Evolutionary conservation across 2,888 invertebrate species (phyloP).

Genomic region (Agrochola litura): DNA sequence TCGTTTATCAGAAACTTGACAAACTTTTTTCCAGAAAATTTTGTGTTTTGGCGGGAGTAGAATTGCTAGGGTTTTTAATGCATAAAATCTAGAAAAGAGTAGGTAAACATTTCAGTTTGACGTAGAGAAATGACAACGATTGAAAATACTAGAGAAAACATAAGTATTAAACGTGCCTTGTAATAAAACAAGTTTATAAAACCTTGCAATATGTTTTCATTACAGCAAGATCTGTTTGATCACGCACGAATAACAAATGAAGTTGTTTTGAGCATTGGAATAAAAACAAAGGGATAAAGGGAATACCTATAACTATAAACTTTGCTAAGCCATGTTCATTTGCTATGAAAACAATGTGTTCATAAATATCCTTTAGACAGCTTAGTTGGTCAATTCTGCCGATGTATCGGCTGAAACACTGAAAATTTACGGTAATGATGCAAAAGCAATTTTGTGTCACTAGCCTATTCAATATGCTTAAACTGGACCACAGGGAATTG

Average conservation of each 20-base stretch:
- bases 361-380: slow-evolving; percentile 68
- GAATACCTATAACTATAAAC: slow-evolving; percentile 63
- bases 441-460: slow-evolving; percentile 67
- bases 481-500: slow-evolving; percentile 60
- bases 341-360: slow-evolving; percentile 67
- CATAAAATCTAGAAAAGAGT: slow-evolving; percentile 18
- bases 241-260: slow-evolving; percentile 59
- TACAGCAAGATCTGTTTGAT: slow-evolving; percentile 42
- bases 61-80: slow-evolving; percentile 31
- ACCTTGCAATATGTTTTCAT: slow-evolving; percentile 48
- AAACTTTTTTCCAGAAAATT: slow-evolving; percentile 35
- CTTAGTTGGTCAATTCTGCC: slow-evolving; percentile 66
- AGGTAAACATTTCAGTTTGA: neutral
- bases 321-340: slow-evolving; percentile 61
- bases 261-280: slow-evolving; percentile 60
- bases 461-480: slow-evolving; percentile 63
- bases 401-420: slow-evolving; percentile 61
- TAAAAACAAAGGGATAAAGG: slow-evolving; percentile 62
- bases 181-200: slow-evolving; percentile 22
- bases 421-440: slow-evolving; percentile 66
- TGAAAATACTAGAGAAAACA: neutral
- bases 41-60: slow-evolving; percentile 9
- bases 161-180: neutral
- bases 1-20: slow-evolving; percentile 50
- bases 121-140: neutral